Conservation (phyloP, 2,797 vertebrate genomes). For the Centroberyx gerrardi region DNA sequence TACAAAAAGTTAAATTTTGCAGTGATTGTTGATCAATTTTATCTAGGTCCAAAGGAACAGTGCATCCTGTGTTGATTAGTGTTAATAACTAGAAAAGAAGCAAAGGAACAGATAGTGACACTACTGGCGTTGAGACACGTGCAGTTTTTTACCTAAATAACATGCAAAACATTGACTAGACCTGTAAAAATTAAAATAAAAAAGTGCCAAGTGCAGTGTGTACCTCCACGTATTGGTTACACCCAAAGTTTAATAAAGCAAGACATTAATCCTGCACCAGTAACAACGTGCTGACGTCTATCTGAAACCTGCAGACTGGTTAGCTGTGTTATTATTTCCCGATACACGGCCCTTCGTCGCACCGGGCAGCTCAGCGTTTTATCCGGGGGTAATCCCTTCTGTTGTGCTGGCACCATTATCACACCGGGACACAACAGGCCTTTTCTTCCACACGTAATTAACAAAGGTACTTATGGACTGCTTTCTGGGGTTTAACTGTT, state of each 20-base stretch:
- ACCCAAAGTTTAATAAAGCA: constrained; percentile 17
- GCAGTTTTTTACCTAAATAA: constrained; percentile 49
- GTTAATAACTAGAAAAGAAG: constrained; percentile 50
- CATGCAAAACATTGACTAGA: constrained; percentile 49
- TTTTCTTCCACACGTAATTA: constrained; percentile 76
- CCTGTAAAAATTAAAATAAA: constrained; percentile 29
- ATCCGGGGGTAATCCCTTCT: constrained; percentile 73
- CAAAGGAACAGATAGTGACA: constrained; percentile 27
- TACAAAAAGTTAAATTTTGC: too few species aligned
- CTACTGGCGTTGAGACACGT: constrained; percentile 36
- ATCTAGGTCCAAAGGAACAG: constrained; percentile 42
- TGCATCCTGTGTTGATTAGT: constrained; percentile 54
- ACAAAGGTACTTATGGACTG: constrained; percentile 70
- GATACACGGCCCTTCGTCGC: constrained; percentile 58
- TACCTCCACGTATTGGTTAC: constrained; percentile 30
- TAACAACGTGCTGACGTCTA: constrained; percentile 33
- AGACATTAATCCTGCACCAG: constrained; percentile 46
- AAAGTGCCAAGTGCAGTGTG: background rate
- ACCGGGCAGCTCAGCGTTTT: constrained; percentile 70
- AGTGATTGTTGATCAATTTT: too few species aligned
- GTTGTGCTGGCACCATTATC: constrained; percentile 73
- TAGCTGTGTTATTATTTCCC: constrained; percentile 74
- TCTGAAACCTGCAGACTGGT: constrained; percentile 51
- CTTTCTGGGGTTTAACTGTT: constrained; percentile 74
- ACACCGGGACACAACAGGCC: constrained; percentile 74